phyloP scores from a whole-genome alignment of 2,888 invertebrate genomes.

The Terebella lapidaria region DNA sequence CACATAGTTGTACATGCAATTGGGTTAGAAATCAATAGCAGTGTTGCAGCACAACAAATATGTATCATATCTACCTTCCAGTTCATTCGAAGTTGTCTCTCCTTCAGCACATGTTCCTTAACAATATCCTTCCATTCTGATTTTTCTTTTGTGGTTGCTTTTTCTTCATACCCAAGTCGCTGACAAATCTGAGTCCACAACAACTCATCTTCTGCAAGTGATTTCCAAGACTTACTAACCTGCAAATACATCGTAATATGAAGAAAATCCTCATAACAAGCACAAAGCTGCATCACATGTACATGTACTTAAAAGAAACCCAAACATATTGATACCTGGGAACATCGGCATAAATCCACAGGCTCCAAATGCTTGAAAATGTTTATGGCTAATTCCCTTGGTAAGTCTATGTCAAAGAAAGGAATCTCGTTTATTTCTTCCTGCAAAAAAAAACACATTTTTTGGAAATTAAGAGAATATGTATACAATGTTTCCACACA shows the following conservation, averaged over 20 bases:
- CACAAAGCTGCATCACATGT: background rate
- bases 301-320: background rate
- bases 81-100: constrained; percentile 31
- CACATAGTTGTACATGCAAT: no score
- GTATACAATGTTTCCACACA: background rate
- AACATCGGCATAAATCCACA: constrained; percentile 38
- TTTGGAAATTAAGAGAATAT: background rate
- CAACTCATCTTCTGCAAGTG: constrained; percentile 45
- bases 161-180: constrained; percentile 30
- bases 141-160: constrained; percentile 28
- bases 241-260: no score
- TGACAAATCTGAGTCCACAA: constrained; percentile 45
- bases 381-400: constrained; percentile 46
- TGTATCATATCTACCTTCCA: constrained; percentile 39
- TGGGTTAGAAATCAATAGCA: background rate
- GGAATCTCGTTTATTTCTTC: constrained; percentile 33
- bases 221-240: constrained; percentile 48
- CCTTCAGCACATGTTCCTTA: constrained; percentile 28
- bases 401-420: constrained; percentile 45
- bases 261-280: background rate
- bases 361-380: constrained; percentile 42
- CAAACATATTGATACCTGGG: constrained; percentile 12
- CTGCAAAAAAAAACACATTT: constrained; percentile 8
- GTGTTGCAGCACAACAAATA: background rate
- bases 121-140: constrained; percentile 42